A percentile compares a stretch with the other conserved stretches of the same genome.
These are phyloP conservation scores for Enteromius unitaeniatus DNA, from an alignment of 2,797 vertebrate species.

Conservation along the genomic window DNA sequence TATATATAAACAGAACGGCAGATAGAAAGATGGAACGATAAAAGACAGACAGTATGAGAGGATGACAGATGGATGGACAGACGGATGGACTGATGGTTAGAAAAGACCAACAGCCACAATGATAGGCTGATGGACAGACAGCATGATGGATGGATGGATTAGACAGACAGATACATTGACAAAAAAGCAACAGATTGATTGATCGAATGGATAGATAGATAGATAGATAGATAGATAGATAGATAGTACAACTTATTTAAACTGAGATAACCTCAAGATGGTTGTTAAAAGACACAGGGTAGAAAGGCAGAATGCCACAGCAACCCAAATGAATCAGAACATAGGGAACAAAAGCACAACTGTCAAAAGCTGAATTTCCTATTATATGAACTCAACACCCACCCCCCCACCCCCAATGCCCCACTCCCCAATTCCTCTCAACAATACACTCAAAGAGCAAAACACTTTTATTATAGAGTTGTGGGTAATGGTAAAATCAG, in stretches of 20 bases:
- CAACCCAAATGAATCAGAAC: constrained; percentile 30
- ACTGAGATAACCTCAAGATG: neutral
- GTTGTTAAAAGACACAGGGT: neutral
- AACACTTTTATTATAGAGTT: constrained; percentile 43
- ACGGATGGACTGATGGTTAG: no score
- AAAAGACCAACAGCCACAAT: no score
- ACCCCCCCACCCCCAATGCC: no score
- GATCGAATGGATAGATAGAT: neutral
- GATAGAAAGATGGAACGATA: no score
- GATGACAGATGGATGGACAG: no score
- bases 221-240: neutral
- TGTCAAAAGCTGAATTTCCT: constrained; percentile 27
- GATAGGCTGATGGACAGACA: no score
- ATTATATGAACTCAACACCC: constrained; percentile 4
- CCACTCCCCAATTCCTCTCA: neutral
- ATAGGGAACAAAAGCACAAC: constrained; percentile 14
- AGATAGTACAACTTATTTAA: neutral
- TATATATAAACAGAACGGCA: neutral
- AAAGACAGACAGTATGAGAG: no score
- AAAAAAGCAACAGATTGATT: no score
- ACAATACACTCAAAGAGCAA: constrained; percentile 22
- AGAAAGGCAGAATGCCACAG: constrained; percentile 26
- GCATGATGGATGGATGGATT: neutral
- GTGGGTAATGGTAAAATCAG: constrained; percentile 39
- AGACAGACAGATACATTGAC: neutral